Evolutionary conservation across 2,888 invertebrate genomes (phyloP), one percentile per base, ranked within the genome.

Genomic region (Pharmacophagus antenor): DNA sequence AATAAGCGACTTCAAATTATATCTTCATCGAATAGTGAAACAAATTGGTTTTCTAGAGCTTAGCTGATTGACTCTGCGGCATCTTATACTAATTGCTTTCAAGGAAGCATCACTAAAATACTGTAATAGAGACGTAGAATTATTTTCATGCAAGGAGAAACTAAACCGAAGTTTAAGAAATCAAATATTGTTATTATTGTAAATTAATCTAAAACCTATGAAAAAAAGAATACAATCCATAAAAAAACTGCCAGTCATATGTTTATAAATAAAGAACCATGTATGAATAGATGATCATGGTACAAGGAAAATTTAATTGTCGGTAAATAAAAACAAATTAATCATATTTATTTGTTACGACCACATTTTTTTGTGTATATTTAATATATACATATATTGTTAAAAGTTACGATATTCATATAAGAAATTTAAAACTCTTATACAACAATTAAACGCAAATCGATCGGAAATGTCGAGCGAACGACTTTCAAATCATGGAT

Each of bases 401-500:
- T n/a, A 37, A 37, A 37, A 37, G 8, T n/a, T 37, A 1, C 15
- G n/a, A 37, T 15, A n/a, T n/a, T n/a, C 15, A n/a, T 37, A 37
- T n/a, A 37, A 37, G 37, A 52, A 52, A 52, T 52, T 44, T 37
- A 18, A 52, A 52, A 52, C 51, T 37, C 56, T 21, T 82, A 85
- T 79, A 84, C 79, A 81, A 79, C 79, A 76, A 82, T 83, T 86
- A 85, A 87, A 79, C 79, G 78, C 73, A 85, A 88, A 89, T 88
- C 86, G 86, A 85, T 88, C 76, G 88, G 84, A 88, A 87, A 71
- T 75, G 76, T 76, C 77, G 81, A 77, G 72, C 73, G 80, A 72
- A 72, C 79, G 75, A 72, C 76, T 78, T 73, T 74, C 76, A 77
- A 82, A 80, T 82, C 82, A 69, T 73, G 67, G 69, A 73, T 71